Evolutionary conservation across 2,888 invertebrate genomes (phyloP), one percentile per base, ranked within the genome.

Genomic region (Thumatha senex): DNA sequence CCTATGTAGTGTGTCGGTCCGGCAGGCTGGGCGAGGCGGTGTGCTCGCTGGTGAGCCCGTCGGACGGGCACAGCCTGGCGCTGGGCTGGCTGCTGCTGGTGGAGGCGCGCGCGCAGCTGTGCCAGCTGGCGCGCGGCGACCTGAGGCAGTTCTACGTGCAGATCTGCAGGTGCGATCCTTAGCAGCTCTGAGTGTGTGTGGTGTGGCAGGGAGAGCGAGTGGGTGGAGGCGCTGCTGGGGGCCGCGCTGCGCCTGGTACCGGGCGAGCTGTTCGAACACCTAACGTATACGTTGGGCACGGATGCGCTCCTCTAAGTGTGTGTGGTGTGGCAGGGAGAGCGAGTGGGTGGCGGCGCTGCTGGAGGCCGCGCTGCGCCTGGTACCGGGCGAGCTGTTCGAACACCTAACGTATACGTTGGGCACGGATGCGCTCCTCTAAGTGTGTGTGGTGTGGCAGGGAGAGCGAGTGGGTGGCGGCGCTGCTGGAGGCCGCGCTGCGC

Each of bases 1-100:
- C 3, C 18, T 24, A 24, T 24, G 18, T 24, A 4, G 24, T 35
- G 24, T 15, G 8, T 10, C 7, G 5, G 9, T 39, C 9, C 8
- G 71, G 44, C 76, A 94, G 94, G 66, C 77, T 93, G 61, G 93
- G 94, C 52, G 93, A 93, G 71, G 85, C 89, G 56, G 92, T 88
- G 61, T 94, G 94, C 71, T 86, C 84, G 58, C 86, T 94, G 52
- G 87, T 89, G 69, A 89, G 93, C 7, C 87, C 86, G 64, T 92
- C 94, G 1, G 94, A 94, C 73, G 90, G 92, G 30, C 92, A 93
- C 76, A 84, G 87, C 24, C 92, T 93, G 67, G 92, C 93, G 11
- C 87, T 95, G 39, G 95, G 95, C 35, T 96, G 96, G 86, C 86
- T 97, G 67, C 86, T 97, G 55, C 82, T 95, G 41, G 96, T 95